Base-by-base conservation (phyloP, 2,888 invertebrate genomes). In the Dione juno region DNA sequence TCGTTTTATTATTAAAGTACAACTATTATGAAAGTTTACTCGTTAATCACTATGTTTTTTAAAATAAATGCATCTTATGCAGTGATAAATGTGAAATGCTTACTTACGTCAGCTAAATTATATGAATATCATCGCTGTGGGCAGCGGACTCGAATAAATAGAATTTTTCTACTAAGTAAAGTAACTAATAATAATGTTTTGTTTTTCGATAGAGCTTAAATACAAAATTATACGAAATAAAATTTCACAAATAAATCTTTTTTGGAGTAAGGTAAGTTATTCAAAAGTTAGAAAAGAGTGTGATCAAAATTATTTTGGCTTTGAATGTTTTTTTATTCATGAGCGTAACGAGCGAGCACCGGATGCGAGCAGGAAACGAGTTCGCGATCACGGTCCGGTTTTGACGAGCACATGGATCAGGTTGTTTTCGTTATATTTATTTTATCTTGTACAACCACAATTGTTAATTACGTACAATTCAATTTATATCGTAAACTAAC, bases 261-360 rank as follows among this genome's bases (percentile, higher is more conserved):
- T n/a, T n/a, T n/a, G 40, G 40, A 10, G 40, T 19, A 28, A n/a
- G 28, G 28, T 28, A 64, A 37, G 64, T 50, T 37, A 50, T 45
- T 57, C 35, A 75, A 69, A 76, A 79, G 65, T 76, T 72, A 69
- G 74, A 28, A 61, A 57, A 57, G 64, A 63, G 71, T 67, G 71
- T 74, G 74, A 72, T 66, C 77, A 74, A 80, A 81, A 81, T 81
- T 77, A 76, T 79, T 81, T 83, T 81, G 82, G 77, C 75, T 77
- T 77, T 72, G 76, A 77, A 77, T 77, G 78, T 77, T 75, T 79
- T 75, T 79, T 84, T 84, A 86, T 85, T 86, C 82, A 82, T 81
- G 81, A 82, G 77, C 73, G 76, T 82, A 83, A 84, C 81, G 78
- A 83, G 81, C 78, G 77, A 74, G 66, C 70, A 69, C 80, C 80